Conservation (phyloP, 23 tunicate species). For the Ciona savignyi region DNA sequence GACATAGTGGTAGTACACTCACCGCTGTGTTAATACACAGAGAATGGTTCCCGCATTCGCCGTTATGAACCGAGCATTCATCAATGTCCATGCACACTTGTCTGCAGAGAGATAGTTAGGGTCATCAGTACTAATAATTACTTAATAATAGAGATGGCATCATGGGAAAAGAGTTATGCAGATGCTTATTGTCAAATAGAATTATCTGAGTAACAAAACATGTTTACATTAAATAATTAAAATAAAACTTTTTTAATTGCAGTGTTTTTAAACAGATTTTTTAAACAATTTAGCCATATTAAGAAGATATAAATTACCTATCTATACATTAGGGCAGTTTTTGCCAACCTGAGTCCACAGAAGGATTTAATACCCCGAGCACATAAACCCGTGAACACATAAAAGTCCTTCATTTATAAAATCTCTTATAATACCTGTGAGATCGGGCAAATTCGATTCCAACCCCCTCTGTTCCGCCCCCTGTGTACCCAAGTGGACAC, state of each 20-base stretch:
- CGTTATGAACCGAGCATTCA: conserved; percentile 63
- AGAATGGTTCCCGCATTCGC: conserved; percentile 59
- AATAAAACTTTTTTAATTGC: no score
- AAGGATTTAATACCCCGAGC: background rate
- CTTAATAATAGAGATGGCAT: no score
- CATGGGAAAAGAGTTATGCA: no score
- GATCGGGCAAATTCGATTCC: conserved; percentile 55
- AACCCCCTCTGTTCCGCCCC: conserved; percentile 59
- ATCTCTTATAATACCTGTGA: conserved; percentile 24
- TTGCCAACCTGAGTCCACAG: background rate
- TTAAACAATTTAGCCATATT: no score
- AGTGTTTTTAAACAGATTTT: no score
- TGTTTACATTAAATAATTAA: no score
- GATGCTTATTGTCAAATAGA: no score
- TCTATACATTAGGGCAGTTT: no score
- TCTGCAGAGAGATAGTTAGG: conserved; percentile 28
- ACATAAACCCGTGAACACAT: background rate
- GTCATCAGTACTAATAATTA: no score
- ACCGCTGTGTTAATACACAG: conserved; percentile 65
- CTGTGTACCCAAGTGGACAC: conserved; percentile 76
- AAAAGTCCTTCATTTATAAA: background rate
- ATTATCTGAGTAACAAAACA: no score
- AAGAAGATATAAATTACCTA: no score
- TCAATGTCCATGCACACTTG: conserved; percentile 74
- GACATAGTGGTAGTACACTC: background rate